Conservation (phyloP, 2,797 vertebrate species). For the Pangasius djambal region DNA sequence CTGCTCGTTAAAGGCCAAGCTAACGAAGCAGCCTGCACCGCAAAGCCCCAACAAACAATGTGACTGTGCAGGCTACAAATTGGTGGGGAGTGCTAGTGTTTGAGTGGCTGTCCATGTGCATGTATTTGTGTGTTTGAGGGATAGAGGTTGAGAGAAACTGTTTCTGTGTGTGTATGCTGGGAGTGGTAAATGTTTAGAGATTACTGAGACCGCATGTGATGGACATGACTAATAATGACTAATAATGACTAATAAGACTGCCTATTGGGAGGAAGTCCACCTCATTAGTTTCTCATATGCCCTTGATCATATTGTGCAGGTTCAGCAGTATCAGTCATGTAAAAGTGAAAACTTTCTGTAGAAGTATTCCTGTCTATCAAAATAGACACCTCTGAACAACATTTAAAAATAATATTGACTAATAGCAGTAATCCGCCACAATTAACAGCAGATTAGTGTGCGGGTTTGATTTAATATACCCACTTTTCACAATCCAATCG, state of each 20-base stretch:
- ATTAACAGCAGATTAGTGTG: background rate
- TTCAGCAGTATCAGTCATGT: background rate
- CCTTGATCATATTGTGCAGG: background rate
- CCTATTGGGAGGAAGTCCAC: conserved; percentile 25
- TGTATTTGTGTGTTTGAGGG: conserved; percentile 43
- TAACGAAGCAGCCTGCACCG: conserved; percentile 97
- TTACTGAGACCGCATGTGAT: conserved; percentile 64
- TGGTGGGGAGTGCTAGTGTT: conserved; percentile 73
- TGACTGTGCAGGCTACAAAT: conserved; percentile 98
- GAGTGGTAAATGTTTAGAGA: conserved; percentile 62
- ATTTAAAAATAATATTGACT: background rate
- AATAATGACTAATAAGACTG: conserved; percentile 77
- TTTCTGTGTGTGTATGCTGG: conserved; percentile 33
- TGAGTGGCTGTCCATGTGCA: conserved; percentile 20
- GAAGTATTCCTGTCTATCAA: background rate
- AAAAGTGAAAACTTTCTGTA: background rate
- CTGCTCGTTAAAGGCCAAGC: conserved; percentile 99
- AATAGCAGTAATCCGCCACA: background rate
- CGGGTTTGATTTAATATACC: background rate
- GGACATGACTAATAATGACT: conserved; percentile 75
- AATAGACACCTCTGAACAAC: background rate
- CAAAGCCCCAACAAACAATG: conserved; percentile 93
- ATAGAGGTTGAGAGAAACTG: conserved; percentile 39
- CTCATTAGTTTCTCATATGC: background rate
- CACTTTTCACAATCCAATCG: background rate